Percentiles rank a stretch among this genome's conserved stretches.
Conservation (phyloP, 2,797 vertebrate species). For the Labeo calbasu region DNA sequence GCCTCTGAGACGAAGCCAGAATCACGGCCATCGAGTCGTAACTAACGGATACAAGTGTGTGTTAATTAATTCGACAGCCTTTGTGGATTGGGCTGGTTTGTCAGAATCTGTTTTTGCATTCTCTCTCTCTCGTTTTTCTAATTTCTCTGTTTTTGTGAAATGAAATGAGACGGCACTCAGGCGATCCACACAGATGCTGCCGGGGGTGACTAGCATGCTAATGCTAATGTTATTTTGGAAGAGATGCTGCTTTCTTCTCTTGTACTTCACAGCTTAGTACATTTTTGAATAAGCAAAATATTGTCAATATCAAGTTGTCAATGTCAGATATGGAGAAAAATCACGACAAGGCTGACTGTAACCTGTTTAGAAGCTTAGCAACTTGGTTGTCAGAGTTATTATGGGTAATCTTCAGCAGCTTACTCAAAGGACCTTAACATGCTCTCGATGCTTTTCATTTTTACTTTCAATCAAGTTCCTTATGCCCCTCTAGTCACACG, state of each 20-base stretch:
- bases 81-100: constrained; percentile 56
- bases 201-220: constrained; percentile 40
- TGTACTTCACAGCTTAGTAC: neutral
- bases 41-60: constrained; percentile 57
- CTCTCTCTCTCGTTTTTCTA: constrained; percentile 1
- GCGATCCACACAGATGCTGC: constrained; percentile 40
- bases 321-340: neutral
- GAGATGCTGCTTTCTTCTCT: neutral
- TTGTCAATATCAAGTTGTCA: neutral
- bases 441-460: constrained; percentile 55
- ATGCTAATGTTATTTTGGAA: constrained; percentile 41
- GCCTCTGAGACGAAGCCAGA: constrained; percentile 40
- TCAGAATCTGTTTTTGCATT: constrained; percentile 47
- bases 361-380: constrained; percentile 4
- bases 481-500: constrained; percentile 63
- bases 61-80: constrained; percentile 57
- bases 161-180: constrained; percentile 38
- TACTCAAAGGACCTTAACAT: constrained; percentile 47
- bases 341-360: neutral
- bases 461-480: constrained; percentile 59
- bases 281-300: neutral
- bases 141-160: constrained; percentile 45
- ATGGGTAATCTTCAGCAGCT: constrained; percentile 29
- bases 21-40: constrained; percentile 52
- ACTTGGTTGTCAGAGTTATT: constrained; percentile 38